A percentile compares a stretch with the other conserved stretches of the same genome.
phyloP scores from a whole-genome alignment of 2,113 vertebrate genomes.

The Murina feae region DNA sequence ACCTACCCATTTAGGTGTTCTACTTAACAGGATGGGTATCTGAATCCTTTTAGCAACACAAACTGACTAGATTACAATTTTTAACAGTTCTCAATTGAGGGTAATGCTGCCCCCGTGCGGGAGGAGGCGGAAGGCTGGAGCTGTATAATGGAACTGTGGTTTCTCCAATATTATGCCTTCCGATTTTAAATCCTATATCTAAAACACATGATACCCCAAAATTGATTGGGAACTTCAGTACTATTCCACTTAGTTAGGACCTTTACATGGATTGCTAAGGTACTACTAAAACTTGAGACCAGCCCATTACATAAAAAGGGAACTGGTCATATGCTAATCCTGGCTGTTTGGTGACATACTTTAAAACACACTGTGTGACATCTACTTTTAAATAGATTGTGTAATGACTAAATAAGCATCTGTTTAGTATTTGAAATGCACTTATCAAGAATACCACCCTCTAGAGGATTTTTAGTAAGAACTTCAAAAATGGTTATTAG shows the following conservation, averaged over 20 bases:
- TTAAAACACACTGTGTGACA: not conserved
- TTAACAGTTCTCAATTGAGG: not conserved
- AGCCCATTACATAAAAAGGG: not conserved
- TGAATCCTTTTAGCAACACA: not conserved
- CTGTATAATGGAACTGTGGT: not conserved
- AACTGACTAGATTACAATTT: not conserved
- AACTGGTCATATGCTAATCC: not conserved
- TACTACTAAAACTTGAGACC: not conserved
- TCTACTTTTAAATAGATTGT: not conserved
- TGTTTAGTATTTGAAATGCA: not conserved
- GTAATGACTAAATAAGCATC: not conserved
- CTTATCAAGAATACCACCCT: not conserved
- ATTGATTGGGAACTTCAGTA: not conserved
- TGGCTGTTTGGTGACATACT: not conserved
- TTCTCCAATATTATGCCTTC: not conserved
- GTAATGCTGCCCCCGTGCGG: not conserved
- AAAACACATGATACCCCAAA: not conserved
- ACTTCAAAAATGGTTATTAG: not conserved
- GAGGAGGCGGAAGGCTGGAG: not conserved
- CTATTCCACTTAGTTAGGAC: not conserved
- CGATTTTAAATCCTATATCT: not conserved
- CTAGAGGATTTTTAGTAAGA: conserved; percentile 30
- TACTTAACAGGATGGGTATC: not conserved
- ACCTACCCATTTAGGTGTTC: not conserved
- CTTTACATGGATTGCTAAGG: not conserved